These are phyloP conservation scores for Acanthis flammea DNA, from an alignment of 2,797 vertebrate species.

Conservation along the genomic window DNA sequence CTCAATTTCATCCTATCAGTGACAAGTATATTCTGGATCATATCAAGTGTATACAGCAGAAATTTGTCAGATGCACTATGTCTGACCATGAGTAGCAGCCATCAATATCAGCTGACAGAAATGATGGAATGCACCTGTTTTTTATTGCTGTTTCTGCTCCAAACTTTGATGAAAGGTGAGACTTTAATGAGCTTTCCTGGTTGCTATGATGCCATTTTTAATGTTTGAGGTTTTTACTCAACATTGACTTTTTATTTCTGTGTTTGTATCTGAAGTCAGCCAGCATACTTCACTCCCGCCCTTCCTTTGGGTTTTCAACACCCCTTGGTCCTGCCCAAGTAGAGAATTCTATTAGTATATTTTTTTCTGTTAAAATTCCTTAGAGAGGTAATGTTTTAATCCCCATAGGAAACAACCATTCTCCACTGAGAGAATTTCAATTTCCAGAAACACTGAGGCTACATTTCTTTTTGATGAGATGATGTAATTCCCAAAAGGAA, in stretches of 20 bases:
- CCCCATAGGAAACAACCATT: not conserved
- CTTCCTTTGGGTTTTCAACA: not conserved
- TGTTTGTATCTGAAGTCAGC: not conserved
- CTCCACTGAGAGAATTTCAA: not conserved
- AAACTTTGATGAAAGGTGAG: not conserved
- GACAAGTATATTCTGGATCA: not conserved
- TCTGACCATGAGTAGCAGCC: not conserved
- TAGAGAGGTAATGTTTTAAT: not conserved
- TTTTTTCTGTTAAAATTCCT: not conserved
- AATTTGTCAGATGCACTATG: not conserved
- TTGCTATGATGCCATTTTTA: not conserved
- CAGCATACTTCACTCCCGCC: not conserved
- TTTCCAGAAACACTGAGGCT: not conserved
- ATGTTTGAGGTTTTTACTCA: not conserved
- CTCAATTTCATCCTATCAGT: not conserved
- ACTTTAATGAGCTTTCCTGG: not conserved
- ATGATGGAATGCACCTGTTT: not conserved
- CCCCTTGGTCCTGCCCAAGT: not conserved
- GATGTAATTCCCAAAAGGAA: conserved; percentile 15
- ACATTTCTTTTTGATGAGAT: not conserved
- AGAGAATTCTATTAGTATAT: not conserved
- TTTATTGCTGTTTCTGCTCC: not conserved
- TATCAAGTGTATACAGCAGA: not conserved
- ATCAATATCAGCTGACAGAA: not conserved
- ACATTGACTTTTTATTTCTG: not conserved